phyloP scores from a whole-genome alignment of 2,888 invertebrate species.

The Tetragonisca angustula region DNA sequence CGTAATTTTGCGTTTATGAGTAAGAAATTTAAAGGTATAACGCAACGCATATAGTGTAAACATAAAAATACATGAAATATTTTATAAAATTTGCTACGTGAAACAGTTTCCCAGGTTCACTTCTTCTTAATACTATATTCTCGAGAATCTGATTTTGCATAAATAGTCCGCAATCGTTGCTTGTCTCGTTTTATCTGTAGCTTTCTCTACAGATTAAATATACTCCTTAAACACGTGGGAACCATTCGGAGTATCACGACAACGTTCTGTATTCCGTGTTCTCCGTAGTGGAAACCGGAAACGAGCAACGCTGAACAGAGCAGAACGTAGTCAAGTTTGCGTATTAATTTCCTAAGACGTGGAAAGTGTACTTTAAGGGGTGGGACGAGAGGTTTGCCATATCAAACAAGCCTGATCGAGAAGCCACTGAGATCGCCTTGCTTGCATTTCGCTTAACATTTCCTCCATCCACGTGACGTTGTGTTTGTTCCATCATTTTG shows the following conservation, averaged over 20 bases:
- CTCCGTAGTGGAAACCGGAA: conserved; percentile 43
- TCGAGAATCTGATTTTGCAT: too few species aligned
- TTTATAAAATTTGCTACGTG: too few species aligned
- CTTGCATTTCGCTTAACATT: not conserved
- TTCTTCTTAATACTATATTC: too few species aligned
- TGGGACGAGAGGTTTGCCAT: conserved; percentile 16
- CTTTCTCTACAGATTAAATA: not conserved
- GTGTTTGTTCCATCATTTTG: not conserved
- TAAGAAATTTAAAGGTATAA: too few species aligned
- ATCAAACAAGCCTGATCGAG: conserved; percentile 61
- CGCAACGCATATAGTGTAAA: too few species aligned
- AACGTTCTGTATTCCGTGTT: too few species aligned
- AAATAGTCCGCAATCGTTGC: too few species aligned
- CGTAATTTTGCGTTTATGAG: too few species aligned
- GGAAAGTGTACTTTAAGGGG: conserved; percentile 49
- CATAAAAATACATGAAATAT: too few species aligned
- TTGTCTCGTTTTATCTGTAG: too few species aligned
- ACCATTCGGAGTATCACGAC: too few species aligned
- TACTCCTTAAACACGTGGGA: conserved; percentile 12
- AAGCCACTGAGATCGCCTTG: conserved; percentile 14
- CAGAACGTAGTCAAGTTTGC: conserved; percentile 65
- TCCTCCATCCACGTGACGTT: not conserved
- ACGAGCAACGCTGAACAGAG: conserved; percentile 51
- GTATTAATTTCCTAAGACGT: conserved; percentile 68
- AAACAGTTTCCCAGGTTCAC: too few species aligned